Percentiles rank a stretch among this genome's conserved stretches.
Conservation (phyloP, 2,113 vertebrate species). For the Sorex fumeus region DNA sequence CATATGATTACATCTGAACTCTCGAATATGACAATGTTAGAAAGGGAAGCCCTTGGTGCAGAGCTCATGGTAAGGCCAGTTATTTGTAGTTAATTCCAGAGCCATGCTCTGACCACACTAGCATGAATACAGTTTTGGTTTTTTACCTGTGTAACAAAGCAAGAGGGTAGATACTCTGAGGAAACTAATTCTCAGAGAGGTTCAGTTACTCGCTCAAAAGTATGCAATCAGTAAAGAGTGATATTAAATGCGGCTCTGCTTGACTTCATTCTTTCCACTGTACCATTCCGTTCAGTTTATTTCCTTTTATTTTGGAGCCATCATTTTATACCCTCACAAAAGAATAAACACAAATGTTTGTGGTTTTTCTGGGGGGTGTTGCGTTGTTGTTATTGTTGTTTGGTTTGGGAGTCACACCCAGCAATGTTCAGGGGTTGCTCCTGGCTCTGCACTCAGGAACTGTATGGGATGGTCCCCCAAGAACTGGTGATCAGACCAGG, state of each 20-base stretch:
- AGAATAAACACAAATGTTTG: background rate
- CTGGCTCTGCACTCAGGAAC: no score
- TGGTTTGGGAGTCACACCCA: no score
- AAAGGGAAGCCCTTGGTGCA: background rate
- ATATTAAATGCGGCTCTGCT: background rate
- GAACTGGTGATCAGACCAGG: no score
- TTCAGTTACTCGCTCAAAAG: background rate
- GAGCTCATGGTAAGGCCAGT: background rate
- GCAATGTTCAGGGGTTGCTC: no score
- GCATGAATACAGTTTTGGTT: background rate
- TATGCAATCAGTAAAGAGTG: background rate
- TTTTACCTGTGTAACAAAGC: background rate
- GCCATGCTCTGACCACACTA: background rate
- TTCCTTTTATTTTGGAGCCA: conserved; percentile 38
- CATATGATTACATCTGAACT: background rate
- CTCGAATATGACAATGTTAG: background rate
- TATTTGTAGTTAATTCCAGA: background rate
- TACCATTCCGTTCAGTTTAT: background rate
- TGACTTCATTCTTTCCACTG: conserved; percentile 6
- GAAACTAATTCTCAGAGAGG: background rate
- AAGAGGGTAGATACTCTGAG: background rate
- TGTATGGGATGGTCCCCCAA: no score
- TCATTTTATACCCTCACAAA: background rate
- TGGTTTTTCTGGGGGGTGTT: no score
- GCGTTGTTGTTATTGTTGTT: no score